Evolutionary conservation across 2,113 vertebrate species (phyloP), one percentile per base, ranked within the genome.

Genomic region (Zonotrichia leucophrys): DNA sequence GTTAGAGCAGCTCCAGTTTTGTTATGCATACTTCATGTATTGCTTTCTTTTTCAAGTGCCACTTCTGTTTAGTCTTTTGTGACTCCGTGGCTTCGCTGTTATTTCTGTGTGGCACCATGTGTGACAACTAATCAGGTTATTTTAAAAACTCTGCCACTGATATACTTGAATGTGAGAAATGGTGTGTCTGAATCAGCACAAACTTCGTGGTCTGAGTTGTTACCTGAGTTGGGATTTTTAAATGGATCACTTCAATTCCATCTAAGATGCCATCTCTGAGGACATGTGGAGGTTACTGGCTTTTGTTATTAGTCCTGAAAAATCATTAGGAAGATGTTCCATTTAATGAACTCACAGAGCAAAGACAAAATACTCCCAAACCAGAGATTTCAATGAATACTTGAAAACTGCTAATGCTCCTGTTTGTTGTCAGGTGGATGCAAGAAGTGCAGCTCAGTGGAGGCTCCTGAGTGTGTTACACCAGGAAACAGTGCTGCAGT

Each of bases 1-100:
- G 95, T 95, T 95, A 93, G 92, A 52, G 60, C 89, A 85, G 66
- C 94, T 88, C 17, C 62, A 47, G 91, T 84, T 96, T 64, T 89
- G 92, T 94, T 95, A 78, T 93, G 90, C 80, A 94, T 93, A 87
- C 60, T 91, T 82, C 87, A 94, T 87, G 25, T 52, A 14, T 89
- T 72, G 11, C 31, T 83, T 95, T 81, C 49, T 46, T 92, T 92
- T 94, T 70, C 42, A 83, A 81, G 76, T 87, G 93, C 87, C 86
- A 49, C 83, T 95, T 94, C 69, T 69, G 49, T 73, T 92, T 41
- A 92, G 55, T 62, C 66, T 62, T 47, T 49, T 59, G 94, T 83
- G 50, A 14, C 90, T 90, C 77, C 9, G 1, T 21, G 87, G 24
- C 67, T 70, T 42, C 30, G 30, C 28, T n/a, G 20, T 76, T 93